Evolutionary conservation across 2,113 vertebrate species (phyloP).

Genomic region (Strix uralensis): DNA sequence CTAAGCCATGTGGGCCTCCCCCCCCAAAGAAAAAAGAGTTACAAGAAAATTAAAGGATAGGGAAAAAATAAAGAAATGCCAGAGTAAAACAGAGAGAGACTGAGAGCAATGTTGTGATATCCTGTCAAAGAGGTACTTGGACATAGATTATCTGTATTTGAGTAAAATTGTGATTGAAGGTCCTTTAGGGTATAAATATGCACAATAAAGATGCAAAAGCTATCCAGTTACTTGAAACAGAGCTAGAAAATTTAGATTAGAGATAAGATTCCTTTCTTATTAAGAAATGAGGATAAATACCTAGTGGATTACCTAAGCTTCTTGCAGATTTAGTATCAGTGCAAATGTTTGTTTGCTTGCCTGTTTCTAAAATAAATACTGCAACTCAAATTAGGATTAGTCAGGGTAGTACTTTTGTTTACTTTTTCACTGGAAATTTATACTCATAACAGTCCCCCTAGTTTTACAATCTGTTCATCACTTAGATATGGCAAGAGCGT

Average conservation of each 20-base stretch:
- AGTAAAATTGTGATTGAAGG: not conserved
- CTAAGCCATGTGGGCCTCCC: fast-evolving
- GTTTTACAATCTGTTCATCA: not conserved
- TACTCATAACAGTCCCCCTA: not conserved
- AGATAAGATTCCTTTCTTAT: not conserved
- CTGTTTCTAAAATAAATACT: not conserved
- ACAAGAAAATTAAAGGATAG: not conserved
- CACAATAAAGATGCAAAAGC: not conserved
- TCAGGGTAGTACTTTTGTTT: not conserved
- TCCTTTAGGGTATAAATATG: not conserved
- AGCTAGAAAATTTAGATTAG: not conserved
- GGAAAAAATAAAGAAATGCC: not conserved
- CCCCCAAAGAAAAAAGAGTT: not conserved
- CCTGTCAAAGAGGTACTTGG: not conserved
- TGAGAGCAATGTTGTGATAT: not conserved
- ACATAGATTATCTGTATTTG: not conserved
- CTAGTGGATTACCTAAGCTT: not conserved
- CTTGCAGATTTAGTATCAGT: not conserved
- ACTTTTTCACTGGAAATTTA: not conserved
- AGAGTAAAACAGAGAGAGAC: not conserved
- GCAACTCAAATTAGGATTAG: not conserved
- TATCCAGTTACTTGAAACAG: not conserved
- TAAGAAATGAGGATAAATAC: not conserved
- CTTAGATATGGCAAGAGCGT: not conserved
- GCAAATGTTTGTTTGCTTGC: not conserved